phyloP scores from a whole-genome alignment of 2,888 invertebrate species.

The Hymenopus coronatus region DNA sequence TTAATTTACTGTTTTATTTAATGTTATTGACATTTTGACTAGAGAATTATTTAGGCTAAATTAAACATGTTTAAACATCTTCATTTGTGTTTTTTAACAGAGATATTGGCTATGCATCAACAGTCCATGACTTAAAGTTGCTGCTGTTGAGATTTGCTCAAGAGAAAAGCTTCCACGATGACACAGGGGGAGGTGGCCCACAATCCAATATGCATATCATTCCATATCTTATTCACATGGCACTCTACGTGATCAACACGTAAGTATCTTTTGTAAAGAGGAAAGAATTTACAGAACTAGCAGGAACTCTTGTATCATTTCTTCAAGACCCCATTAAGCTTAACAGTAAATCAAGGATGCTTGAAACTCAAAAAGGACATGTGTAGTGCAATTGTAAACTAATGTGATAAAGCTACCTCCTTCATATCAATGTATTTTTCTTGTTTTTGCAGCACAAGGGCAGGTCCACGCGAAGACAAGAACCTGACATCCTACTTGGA shows the following conservation, averaged over 20 bases:
- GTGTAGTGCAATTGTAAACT: too few species aligned
- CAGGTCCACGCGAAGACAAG: constrained; percentile 73
- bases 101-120: constrained; percentile 75
- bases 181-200: constrained; percentile 95
- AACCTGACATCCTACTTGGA: constrained; percentile 71
- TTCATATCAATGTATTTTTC: background rate
- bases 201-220: constrained; percentile 97
- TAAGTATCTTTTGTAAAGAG: background rate
- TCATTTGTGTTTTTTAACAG: constrained; percentile 43
- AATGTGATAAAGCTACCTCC: too few species aligned
- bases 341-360: too few species aligned
- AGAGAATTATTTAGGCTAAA: background rate
- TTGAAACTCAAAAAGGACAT: too few species aligned
- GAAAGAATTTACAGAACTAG: too few species aligned
- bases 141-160: constrained; percentile 84
- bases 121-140: constrained; percentile 90
- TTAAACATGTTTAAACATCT: background rate
- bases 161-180: constrained; percentile 95
- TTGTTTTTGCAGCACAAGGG: constrained; percentile 59
- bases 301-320: too few species aligned
- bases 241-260: constrained; percentile 90
- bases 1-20: background rate
- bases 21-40: background rate
- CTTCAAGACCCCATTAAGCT: too few species aligned
- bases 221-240: constrained; percentile 91